Evolutionary conservation across 2,888 invertebrate species (phyloP), one percentile per base, ranked within the genome.

Genomic region (Pollenia amentaria): DNA sequence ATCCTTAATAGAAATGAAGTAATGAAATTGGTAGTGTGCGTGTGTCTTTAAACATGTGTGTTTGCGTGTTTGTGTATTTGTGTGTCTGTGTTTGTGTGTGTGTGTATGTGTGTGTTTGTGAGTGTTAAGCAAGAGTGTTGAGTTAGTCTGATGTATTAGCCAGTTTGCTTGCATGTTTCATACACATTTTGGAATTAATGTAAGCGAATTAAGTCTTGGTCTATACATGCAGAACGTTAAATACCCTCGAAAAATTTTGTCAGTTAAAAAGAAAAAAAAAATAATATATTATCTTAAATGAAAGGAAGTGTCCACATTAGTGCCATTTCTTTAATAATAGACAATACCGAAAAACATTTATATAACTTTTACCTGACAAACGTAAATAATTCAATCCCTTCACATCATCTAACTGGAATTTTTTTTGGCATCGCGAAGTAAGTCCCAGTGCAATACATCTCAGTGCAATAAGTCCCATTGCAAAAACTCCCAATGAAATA

Each of bases 101-200:
- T 2, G 29, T 29, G 29, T 29, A 3, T 55, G 14, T 46, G 12
- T 46, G 14, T 10, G 29, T 10, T 14, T 65, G 12, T 55, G 44
- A 10, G 2, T 44, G 12, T 21, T 16, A 10, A 44, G 10, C 14
- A 29, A 29, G 29, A 40, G 16, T 76, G 53, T 29, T 67, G n/a
- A 51, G 51, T 69, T 16, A 12, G 38, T 69, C 44, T 72, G 38
- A 64, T 29, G 29, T 69, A 69, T 69, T 76, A 51, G 69, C 12
- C 40, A 57, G 11, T 57, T 77, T 70, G 53, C 10, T 75, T 44
- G 67, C 69, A 48, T 70, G 69, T 69, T 72, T 57, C 48, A 38
- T 18, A 60, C 78, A 78, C 51, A 51, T 62, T n/a, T n/a, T 11
- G 51, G 48, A 79, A 65, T 60, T 75, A 42, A 75, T 72, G 60